Evolutionary conservation across 2,888 invertebrate genomes (phyloP), one percentile per base, ranked within the genome.

Genomic region (Magallana nippona): DNA sequence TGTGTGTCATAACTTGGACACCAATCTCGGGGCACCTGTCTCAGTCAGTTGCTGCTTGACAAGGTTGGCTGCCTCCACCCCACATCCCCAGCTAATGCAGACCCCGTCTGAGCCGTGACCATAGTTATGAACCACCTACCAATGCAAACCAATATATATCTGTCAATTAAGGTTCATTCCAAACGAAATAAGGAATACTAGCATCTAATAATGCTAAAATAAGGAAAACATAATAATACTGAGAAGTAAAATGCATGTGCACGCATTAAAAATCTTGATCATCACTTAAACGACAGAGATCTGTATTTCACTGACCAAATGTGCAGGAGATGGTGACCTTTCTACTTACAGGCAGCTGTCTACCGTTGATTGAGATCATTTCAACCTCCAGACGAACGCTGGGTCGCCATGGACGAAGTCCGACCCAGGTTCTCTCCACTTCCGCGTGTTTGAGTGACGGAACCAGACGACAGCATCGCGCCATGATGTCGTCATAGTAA

Each of bases 71-170:
- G 97, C 97, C 91, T 97, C 95, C 84, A 96, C 95, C 0, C 97
- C 96, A 0, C 98, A 98, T 10, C 98, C 98, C 19, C 98, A 98
- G 5, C 97, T 97, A 56, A 97, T 96, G 86, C 97, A 97, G 0
- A 98, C 96, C 0, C 98, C 98, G 93, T 98, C 98, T 0, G 98
- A 98, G 0, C 98, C 98, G 93, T 98, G 98, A 0, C 98, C 98
- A 92, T 98, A 98, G 94, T 98, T 97, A 93, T 98, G 98, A 5
- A 98, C 96, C 56, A 98, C 95, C 95, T 96, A 83, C 15, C 44
- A 44, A 44, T 44, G 44, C 5, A 44, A 44, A 8, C 5, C 44
- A 44, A 44, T 8, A 44, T 44, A 44, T 8, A 44, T 44, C 5
- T 44, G 44, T 44, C 44, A 3, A 44, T 44, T 3, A 44, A 44